Evolutionary conservation across 2,888 invertebrate species (phyloP).

Genomic region (Saturnia pavonia): DNA sequence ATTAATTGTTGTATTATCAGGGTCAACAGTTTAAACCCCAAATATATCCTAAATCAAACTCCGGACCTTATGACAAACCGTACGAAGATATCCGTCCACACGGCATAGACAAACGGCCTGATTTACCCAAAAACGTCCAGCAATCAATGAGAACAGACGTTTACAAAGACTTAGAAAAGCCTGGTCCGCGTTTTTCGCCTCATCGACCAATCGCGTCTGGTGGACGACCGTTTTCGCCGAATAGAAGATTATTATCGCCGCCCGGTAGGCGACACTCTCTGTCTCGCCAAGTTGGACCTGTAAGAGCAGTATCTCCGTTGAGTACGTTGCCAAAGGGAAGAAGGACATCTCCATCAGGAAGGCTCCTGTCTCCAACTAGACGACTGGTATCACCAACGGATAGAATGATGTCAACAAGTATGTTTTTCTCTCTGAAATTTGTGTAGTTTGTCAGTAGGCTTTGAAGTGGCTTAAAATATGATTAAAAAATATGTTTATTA

Average conservation of each 20-base stretch:
- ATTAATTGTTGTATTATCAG: constrained; percentile 23
- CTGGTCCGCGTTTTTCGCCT: not conserved
- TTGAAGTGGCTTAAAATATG: too few relatives aligned
- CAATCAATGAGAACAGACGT: not conserved
- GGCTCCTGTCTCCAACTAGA: constrained; percentile 31
- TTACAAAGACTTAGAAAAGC: constrained; percentile 18
- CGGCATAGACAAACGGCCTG: constrained; percentile 32
- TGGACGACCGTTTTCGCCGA: constrained; percentile 28
- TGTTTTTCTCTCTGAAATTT: not conserved
- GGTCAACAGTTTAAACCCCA: constrained; percentile 33
- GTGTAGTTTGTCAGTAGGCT: too few relatives aligned
- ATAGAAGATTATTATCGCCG: constrained; percentile 29
- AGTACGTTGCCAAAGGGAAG: constrained; percentile 28
- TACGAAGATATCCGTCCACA: constrained; percentile 34
- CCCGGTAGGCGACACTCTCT: too few relatives aligned
- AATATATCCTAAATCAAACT: constrained; percentile 22
- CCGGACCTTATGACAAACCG: constrained; percentile 28
- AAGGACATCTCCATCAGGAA: constrained; percentile 30
- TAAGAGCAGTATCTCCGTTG: constrained; percentile 4
- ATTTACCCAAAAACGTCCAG: not conserved
- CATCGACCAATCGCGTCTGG: not conserved
- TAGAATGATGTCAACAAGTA: constrained; percentile 34
- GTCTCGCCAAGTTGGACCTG: constrained; percentile 1
- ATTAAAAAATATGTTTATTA: too few relatives aligned
- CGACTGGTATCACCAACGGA: constrained; percentile 34